phyloP scores from a whole-genome alignment of 2,113 vertebrate species.

The Rissa tridactyla region DNA sequence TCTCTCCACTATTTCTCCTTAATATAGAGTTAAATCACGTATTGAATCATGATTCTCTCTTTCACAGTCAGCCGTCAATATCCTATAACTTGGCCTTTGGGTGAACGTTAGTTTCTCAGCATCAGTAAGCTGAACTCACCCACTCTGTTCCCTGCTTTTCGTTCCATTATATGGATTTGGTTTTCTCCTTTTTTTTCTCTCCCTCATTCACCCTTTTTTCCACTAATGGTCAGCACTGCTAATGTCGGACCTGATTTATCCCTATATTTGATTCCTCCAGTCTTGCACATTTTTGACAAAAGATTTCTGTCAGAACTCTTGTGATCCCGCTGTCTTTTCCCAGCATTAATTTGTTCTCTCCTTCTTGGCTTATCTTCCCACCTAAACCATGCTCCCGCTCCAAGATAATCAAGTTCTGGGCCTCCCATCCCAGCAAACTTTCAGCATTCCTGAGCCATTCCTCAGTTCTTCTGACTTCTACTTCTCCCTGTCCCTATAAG shows the following conservation, averaged over 20 bases:
- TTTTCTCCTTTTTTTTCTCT: not conserved
- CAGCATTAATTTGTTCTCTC: not conserved
- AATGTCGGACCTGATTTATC: not conserved
- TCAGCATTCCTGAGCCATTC: not conserved
- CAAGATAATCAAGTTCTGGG: not conserved
- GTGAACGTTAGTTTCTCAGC: not conserved
- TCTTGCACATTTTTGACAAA: not conserved
- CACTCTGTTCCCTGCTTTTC: not conserved
- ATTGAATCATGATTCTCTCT: not conserved
- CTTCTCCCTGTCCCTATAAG: not conserved
- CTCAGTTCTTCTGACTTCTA: not conserved
- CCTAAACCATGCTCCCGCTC: not conserved
- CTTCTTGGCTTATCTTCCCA: not conserved
- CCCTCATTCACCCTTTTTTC: not conserved
- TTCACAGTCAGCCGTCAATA: not conserved
- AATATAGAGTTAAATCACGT: not conserved
- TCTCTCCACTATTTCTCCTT: not conserved
- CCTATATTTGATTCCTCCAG: not conserved
- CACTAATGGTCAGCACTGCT: not conserved
- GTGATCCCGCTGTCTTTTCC: not conserved
- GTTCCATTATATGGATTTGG: not conserved
- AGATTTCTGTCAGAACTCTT: not conserved
- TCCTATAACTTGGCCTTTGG: not conserved
- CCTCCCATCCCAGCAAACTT: not conserved
- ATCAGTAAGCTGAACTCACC: not conserved